Base-by-base conservation (phyloP, 53 echinoderm and acorn worm genomes). In the Temnopleurus reevesii region DNA sequence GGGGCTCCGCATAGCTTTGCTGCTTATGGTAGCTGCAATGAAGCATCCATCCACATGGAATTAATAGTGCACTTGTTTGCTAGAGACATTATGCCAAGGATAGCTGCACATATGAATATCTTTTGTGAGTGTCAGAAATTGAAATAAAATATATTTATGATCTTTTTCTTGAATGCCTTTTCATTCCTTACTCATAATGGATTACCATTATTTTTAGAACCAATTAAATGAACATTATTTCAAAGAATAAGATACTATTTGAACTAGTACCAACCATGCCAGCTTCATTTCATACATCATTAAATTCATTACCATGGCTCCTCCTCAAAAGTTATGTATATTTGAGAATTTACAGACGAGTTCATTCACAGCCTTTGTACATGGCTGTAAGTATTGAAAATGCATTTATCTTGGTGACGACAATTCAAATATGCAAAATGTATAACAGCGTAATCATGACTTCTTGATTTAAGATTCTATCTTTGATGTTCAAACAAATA, bases 281-380 rank as follows among this genome's bases (percentile, higher is more conserved):
- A 71, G 21, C 21, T 2, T 43, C 8, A 71, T 71, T 71, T 71
- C n/a, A 21, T 8, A 71, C 21, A 41, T 71, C 71, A 71, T 71
- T 71, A 36, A 71, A 71, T 71, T 71, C n/a, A 71, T 71, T 41
- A 71, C 18, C 21, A 71, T 71, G 71, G 71, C 71, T 71, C 71
- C 71, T 71, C 21, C 41, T 41, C 18, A 4, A 9, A 30, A 4
- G 41, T 71, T 41, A n/a, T n/a, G n/a, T n/a, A n/a, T n/a, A n/a
- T n/a, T n/a, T n/a, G n/a, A n/a, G n/a, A n/a, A n/a, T n/a, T n/a
- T n/a, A n/a, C n/a, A n/a, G n/a, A n/a, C n/a, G n/a, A n/a, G n/a
- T n/a, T n/a, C n/a, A n/a, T n/a, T n/a, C n/a, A n/a, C n/a, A n/a
- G n/a, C n/a, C n/a, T n/a, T n/a, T n/a, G n/a, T n/a, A n/a, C n/a